A percentile compares a stretch with the other conserved stretches of the same genome.
Conservation (phyloP, 1,140 invertebrate genomes). For the honey bee (Apis mellifera) region DNA sequence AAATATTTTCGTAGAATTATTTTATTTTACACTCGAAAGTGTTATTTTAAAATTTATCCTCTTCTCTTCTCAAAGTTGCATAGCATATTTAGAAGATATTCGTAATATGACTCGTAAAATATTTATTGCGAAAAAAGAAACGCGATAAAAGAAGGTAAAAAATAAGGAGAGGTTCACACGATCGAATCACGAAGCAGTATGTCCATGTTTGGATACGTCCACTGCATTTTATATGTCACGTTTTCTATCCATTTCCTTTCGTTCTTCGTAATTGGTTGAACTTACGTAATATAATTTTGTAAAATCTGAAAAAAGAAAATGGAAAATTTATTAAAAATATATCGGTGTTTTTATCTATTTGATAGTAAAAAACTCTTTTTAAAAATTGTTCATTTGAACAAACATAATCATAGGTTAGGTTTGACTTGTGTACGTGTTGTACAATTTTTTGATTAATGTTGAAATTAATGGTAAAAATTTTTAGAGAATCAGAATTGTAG, state of each 20-base stretch:
- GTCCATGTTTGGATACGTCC: slow-evolving; percentile 71
- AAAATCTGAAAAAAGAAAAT: neutral
- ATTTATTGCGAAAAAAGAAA: slow-evolving; percentile 20
- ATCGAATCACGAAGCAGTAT: slow-evolving; percentile 64
- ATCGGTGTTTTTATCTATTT: neutral
- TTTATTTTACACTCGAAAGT: neutral
- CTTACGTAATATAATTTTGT: neutral
- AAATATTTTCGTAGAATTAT: no score
- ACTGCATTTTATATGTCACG: slow-evolving; percentile 61
- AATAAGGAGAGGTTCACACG: slow-evolving; percentile 55
- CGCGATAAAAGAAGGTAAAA: slow-evolving; percentile 31
- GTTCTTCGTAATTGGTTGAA: neutral
- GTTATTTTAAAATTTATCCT: neutral
- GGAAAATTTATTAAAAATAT: neutral
- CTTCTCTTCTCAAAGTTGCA: neutral
- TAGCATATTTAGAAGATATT: no score
- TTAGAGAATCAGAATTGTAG: no score
- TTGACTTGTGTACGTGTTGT: no score
- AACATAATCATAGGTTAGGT: neutral
- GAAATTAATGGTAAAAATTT: neutral
- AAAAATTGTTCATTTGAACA: neutral
- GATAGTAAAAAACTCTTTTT: neutral
- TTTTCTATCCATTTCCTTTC: slow-evolving; percentile 39
- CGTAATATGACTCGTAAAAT: neutral
- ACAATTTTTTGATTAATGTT: neutral